Evolutionary conservation across 1,140 invertebrate genomes (phyloP).

Genomic region (Scylla paramamosain): DNA sequence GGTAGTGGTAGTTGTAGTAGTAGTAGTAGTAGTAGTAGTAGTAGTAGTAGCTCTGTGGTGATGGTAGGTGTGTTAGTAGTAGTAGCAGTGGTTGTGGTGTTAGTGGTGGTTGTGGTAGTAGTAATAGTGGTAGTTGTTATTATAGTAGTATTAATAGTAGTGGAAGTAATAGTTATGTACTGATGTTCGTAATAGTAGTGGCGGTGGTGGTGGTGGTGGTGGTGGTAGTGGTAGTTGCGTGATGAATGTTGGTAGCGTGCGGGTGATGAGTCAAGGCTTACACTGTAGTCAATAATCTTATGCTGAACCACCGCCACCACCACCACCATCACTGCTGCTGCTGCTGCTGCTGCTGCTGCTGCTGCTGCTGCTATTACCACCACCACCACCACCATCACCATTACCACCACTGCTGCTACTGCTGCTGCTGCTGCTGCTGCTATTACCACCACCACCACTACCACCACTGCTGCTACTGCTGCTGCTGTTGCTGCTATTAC

Average conservation of each 20-base stretch:
- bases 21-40: not conserved
- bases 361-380: no score
- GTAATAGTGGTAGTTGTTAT: no score
- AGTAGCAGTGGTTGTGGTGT: not conserved
- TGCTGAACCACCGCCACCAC: not conserved
- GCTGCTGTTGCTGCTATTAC: no score
- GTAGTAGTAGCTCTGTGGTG: not conserved
- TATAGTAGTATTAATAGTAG: no score
- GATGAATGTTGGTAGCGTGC: not conserved
- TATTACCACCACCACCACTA: no score
- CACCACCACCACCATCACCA: no score
- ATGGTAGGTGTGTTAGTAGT: not conserved
- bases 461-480: no score
- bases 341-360: no score
- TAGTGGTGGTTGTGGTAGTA: not conserved
- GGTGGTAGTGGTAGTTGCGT: not conserved
- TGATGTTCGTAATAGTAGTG: not conserved
- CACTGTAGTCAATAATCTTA: not conserved
- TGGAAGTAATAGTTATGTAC: no score
- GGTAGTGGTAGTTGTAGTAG: not conserved
- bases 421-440: no score
- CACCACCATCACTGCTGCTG: not conserved
- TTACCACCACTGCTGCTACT: no score
- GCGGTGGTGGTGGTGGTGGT: slow-evolving; percentile 5
- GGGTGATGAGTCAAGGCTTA: not conserved